Evolutionary conservation across 2,888 invertebrate species (phyloP), one percentile per base, ranked within the genome.

Genomic region (Acleris emargana): DNA sequence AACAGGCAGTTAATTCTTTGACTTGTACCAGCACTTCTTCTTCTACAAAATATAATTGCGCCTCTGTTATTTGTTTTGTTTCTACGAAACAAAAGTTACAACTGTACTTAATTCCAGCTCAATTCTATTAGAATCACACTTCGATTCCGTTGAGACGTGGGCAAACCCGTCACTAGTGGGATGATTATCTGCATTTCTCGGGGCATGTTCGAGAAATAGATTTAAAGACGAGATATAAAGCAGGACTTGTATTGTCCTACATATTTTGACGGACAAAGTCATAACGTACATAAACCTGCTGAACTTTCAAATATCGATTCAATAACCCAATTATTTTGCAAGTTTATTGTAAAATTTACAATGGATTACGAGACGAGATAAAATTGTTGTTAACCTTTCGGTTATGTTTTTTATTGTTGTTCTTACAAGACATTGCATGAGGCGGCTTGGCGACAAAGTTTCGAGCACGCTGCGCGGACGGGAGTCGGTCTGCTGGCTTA

Each of bases 151-250:
- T 25, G 20, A 20, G 68, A 76, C 81, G 86, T 86, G 82, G 86
- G 85, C 66, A 61, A 81, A 73, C 78, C 79, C 76, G 80, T 81
- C 78, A 78, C 72, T 70, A 67, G 72, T 75, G 82, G 78, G 81
- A 78, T 73, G 81, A 80, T 82, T 85, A 81, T 80, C 84, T 82
- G 75, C 83, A 81, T 82, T 83, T 82, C 81, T 79, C 73, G 76
- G 72, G 76, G 80, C 79, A 77, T 86, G 82, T 80, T 82, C 81
- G 79, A 79, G 67, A 68, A 43, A 38, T 32, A 76, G 78, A 82
- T 83, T 82, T 82, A 80, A 85, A 84, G 83, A 84, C 86, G 81
- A 80, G 78, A 79, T 79, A 80, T 76, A 73, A 75, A 76, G 78
- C 69, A 64, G 74, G 80, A 78, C 82, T 83, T 82, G 42, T 51